Conservation (phyloP, 2,797 vertebrate species). For the Rhabdomys pumilio region DNA sequence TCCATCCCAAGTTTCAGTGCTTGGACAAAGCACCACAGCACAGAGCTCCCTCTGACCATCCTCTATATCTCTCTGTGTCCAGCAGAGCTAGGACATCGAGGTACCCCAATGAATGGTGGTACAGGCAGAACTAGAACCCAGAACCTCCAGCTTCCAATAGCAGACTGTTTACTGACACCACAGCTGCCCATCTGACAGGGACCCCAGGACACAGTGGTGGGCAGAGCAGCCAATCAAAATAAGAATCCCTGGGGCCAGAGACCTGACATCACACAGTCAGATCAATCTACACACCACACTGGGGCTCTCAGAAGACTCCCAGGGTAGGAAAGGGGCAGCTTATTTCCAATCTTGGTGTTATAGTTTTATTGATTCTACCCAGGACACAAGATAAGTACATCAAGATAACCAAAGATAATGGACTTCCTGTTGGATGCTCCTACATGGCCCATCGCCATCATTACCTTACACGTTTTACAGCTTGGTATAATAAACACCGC, state of each 20-base stretch:
- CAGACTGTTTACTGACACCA: neutral
- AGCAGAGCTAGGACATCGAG: constrained; percentile 28
- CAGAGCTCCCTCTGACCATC: neutral
- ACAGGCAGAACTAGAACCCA: constrained; percentile 13
- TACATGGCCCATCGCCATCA: neutral
- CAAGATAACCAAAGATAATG: neutral
- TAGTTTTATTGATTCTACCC: neutral
- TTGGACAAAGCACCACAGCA: neutral
- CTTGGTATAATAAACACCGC: neutral
- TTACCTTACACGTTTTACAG: neutral
- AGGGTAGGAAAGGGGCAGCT: neutral
- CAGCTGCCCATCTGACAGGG: neutral
- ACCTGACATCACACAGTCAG: neutral
- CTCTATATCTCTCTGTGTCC: neutral
- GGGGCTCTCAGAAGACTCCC: neutral
- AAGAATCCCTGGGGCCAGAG: neutral
- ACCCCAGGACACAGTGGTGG: neutral
- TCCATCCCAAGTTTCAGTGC: neutral
- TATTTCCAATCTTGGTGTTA: neutral
- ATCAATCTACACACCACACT: neutral
- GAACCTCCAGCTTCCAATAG: neutral
- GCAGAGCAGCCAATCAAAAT: neutral
- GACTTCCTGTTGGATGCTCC: neutral
- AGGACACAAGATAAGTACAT: neutral
- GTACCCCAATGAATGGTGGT: neutral